A percentile compares a stretch with the other conserved stretches of the same genome.
These are phyloP conservation scores for Propithecus perrieri DNA, from an alignment of 2,797 vertebrate species.

Conservation along the genomic window DNA sequence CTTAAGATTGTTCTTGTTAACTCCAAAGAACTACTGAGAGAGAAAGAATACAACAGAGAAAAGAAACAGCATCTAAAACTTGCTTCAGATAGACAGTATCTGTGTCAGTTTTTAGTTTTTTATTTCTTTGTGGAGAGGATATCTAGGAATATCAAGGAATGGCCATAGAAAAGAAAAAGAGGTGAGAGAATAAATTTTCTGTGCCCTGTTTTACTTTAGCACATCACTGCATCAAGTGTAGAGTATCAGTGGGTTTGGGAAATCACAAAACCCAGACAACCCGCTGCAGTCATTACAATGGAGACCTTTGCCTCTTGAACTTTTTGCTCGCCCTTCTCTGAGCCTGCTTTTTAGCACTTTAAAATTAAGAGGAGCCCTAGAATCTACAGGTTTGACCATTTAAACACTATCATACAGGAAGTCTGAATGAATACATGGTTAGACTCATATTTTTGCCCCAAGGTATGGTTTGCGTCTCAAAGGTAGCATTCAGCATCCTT, in stretches of 20 bases:
- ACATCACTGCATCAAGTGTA: not conserved
- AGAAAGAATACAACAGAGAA: not conserved
- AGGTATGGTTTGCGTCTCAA: constrained; percentile 35
- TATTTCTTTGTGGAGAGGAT: not conserved
- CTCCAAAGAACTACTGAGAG: not conserved
- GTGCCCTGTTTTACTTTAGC: not conserved
- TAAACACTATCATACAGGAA: not conserved
- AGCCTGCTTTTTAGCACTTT: not conserved
- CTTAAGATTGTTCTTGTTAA: not conserved
- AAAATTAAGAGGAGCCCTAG: not conserved
- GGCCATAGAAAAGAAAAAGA: not conserved
- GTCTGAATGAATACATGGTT: not conserved
- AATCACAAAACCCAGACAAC: not conserved
- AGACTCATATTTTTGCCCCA: constrained; percentile 56
- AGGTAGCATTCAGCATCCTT: not conserved
- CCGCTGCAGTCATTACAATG: not conserved
- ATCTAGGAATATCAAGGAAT: not conserved
- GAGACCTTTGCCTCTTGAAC: not conserved
- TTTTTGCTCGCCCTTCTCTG: not conserved
- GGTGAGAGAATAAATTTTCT: not conserved
- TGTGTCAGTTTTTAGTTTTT: not conserved
- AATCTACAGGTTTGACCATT: not conserved
- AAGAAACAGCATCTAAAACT: not conserved
- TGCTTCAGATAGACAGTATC: not conserved
- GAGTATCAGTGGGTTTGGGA: not conserved